Conservation (phyloP, 35 echinoderm and acorn worm species). For the Acanthaster planci region DNA sequence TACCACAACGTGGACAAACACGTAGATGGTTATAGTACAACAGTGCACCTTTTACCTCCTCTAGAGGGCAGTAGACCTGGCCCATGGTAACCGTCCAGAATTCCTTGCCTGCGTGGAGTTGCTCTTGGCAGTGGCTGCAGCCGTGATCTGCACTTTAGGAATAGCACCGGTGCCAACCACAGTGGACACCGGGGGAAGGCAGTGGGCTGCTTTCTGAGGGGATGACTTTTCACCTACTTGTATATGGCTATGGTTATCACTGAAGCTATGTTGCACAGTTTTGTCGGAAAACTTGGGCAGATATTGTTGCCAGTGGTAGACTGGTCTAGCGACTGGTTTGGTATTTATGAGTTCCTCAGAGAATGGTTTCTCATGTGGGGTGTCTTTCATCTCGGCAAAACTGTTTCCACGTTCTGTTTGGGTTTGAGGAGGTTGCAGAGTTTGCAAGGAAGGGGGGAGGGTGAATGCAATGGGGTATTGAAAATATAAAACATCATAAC, state of each 20-base stretch:
- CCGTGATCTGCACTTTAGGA: not conserved
- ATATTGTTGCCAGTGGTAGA: not conserved
- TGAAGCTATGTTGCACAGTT: not conserved
- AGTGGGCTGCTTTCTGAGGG: not conserved
- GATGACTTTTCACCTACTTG: not conserved
- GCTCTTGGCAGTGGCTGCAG: not conserved
- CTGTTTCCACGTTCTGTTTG: slow-evolving; percentile 18
- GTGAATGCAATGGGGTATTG: not conserved
- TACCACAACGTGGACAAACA: too few relatives aligned
- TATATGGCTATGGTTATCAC: slow-evolving; percentile 1
- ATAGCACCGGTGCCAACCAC: not conserved
- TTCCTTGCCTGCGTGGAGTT: not conserved
- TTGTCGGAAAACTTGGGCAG: not conserved
- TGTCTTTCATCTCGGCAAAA: not conserved
- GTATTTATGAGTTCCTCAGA: not conserved
- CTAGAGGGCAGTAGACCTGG: slow-evolving; percentile 16
- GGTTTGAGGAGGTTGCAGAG: not conserved
- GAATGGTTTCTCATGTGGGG: not conserved
- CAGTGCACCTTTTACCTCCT: slow-evolving; percentile 11
- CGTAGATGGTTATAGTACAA: not conserved
- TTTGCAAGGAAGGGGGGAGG: not conserved
- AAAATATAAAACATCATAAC: not conserved
- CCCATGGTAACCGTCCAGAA: not conserved
- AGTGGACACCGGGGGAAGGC: not conserved
- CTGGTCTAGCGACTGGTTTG: not conserved